Evolutionary conservation across 2,113 vertebrate genomes (phyloP).

Genomic region (Paralichthys olivaceus): DNA sequence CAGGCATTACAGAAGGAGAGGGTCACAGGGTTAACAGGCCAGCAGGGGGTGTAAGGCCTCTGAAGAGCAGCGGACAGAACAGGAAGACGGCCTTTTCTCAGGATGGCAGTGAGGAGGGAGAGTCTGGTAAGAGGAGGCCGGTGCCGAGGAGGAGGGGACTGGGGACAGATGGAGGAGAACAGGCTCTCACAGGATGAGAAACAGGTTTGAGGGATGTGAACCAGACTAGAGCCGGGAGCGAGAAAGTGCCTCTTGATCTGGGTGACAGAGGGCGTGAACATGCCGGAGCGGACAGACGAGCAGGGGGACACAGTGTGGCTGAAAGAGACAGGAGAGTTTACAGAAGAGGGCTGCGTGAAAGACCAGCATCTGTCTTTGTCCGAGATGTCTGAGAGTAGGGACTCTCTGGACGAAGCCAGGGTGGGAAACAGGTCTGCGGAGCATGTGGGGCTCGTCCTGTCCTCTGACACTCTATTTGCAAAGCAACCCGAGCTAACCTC

Average conservation of each 20-base stretch:
- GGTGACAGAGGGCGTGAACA: slow-evolving; percentile 85
- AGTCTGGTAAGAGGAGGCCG: slow-evolving; percentile 87
- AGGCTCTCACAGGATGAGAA: slow-evolving; percentile 84
- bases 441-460: slow-evolving; percentile 59
- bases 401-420: slow-evolving; percentile 81
- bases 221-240: slow-evolving; percentile 86
- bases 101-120: slow-evolving; percentile 92
- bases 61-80: slow-evolving; percentile 72
- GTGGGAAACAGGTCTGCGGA: slow-evolving; percentile 75
- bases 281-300: slow-evolving; percentile 77
- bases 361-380: slow-evolving; percentile 74
- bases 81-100: slow-evolving; percentile 88
- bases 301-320: slow-evolving; percentile 73
- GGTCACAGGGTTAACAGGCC: slow-evolving; percentile 78
- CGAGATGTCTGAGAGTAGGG: slow-evolving; percentile 74
- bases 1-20: slow-evolving; percentile 79
- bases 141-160: slow-evolving; percentile 72
- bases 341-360: slow-evolving; percentile 38
- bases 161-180: slow-evolving; percentile 68
- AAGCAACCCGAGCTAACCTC: slow-evolving; percentile 70
- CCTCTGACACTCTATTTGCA: slow-evolving; percentile 64
- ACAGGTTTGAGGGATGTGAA: slow-evolving; percentile 79
- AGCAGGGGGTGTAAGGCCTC: slow-evolving; percentile 83
- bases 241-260: slow-evolving; percentile 84
- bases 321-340: slow-evolving; percentile 65